A percentile compares a stretch with the other conserved stretches of the same genome.
Conservation (phyloP, 2,797 vertebrate genomes). For the Euthynnus affinis region DNA sequence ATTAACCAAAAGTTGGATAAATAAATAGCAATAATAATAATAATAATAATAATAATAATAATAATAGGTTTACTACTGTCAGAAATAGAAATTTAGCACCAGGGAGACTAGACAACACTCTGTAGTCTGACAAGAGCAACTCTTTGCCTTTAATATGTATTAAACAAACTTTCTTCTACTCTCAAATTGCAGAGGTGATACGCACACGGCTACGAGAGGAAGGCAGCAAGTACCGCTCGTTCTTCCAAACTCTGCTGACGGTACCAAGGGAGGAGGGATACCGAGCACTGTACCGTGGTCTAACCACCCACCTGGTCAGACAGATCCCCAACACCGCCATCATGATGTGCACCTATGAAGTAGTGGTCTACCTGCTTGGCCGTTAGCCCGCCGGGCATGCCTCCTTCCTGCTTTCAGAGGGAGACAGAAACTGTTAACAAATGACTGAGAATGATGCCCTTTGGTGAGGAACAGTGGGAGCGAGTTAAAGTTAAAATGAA, state of each 20-base stretch:
- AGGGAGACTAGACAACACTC: not conserved
- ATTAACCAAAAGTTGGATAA: too few species aligned
- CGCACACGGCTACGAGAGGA: constrained; percentile 98
- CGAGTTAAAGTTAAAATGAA: constrained; percentile 70
- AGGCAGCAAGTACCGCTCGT: constrained; percentile 96
- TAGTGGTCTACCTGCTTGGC: constrained; percentile 96
- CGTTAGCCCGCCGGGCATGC: constrained; percentile 81
- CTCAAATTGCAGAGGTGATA: constrained; percentile 91
- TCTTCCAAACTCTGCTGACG: constrained; percentile 94
- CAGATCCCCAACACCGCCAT: constrained; percentile 99
- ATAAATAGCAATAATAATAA: too few species aligned
- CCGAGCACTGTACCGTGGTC: constrained; percentile 94
- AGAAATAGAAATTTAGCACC: too few species aligned
- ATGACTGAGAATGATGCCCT: constrained; percentile 46
- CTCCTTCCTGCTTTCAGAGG: constrained; percentile 40
- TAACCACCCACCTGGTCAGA: constrained; percentile 96
- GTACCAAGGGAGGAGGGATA: constrained; percentile 96
- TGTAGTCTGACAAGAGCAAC: too few species aligned
- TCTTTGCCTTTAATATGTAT: not conserved
- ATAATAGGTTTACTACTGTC: too few species aligned
- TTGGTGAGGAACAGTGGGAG: constrained; percentile 21
- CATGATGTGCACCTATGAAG: constrained; percentile 99
- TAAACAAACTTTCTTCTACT: not conserved
- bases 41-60: too few species aligned
- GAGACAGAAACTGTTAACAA: constrained; percentile 24